Percentiles rank a stretch among this genome's conserved stretches.
Evolutionary conservation across 2,113 vertebrate genomes (phyloP).

Genomic region (Dermatemys mawii): DNA sequence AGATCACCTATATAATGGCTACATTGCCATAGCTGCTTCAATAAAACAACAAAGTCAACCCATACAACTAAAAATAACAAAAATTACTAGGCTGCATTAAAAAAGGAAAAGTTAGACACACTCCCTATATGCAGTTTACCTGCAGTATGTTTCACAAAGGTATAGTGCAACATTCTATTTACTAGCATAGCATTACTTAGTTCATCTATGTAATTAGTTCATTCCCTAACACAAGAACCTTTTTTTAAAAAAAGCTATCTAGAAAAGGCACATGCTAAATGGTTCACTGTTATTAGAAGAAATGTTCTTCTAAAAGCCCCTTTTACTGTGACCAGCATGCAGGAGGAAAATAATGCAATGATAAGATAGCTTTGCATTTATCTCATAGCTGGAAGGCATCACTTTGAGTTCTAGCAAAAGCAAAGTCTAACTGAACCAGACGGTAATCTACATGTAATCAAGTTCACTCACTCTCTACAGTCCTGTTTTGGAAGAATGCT

Average conservation of each 20-base stretch:
- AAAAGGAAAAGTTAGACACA: slow-evolving; percentile 48
- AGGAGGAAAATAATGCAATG: background rate
- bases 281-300: background rate
- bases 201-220: background rate
- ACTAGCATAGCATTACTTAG: background rate
- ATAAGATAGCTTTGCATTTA: background rate
- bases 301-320: background rate
- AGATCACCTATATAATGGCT: slow-evolving; percentile 33
- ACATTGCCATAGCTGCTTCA: slow-evolving; percentile 57
- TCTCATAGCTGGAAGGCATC: background rate
- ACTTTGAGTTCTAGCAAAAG: background rate
- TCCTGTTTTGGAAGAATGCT: background rate
- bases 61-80: slow-evolving; percentile 34
- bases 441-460: background rate
- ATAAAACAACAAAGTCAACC: slow-evolving; percentile 48
- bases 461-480: background rate
- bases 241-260: background rate
- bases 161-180: background rate
- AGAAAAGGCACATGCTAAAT: background rate
- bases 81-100: slow-evolving; percentile 23
- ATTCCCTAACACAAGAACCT: background rate
- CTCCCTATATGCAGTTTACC: background rate
- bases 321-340: background rate
- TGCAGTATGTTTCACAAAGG: background rate
- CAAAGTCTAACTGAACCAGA: background rate